Evolutionary conservation across 1,140 invertebrate species (phyloP), one percentile per base, ranked within the genome.

Genomic region (Bursaphelenchus mucronatus): DNA sequence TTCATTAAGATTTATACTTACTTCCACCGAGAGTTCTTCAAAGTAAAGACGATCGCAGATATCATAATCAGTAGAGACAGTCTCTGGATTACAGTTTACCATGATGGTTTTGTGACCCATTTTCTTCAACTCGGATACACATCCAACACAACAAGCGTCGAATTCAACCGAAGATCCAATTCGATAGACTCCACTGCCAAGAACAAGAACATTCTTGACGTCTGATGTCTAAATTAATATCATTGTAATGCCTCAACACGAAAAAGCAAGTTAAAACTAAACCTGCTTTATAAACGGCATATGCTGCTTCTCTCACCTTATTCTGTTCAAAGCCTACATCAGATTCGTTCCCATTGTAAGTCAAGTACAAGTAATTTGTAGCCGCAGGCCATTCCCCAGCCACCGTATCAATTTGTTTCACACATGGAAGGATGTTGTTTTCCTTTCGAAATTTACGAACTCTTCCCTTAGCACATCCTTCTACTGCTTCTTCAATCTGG

Each of bases 1-100:
- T 10, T 64, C 45, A 40, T 15, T 21, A 11, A 58, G n/a, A 41
- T 21, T 64, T 57, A n/a, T n/a, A 71, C 69, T 69, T 80, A 87
- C 87, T 85, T 99, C 96, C 83, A 97, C 97, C 5, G 94, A 94
- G 63, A 99, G 96, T 85, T 99, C 96, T 84, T 99, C 96, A 82
- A 99, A 99, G 80, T 98, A 99, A 13, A 99, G 82, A 47, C 93
- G 85, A 82, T 99, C 93, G 78, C 93, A 96, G 90, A 98, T 96
- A 75, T 99, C 96, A 76, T 98, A 99, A 83, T 99, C 96, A 6
- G 96, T 99, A 78, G 91, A 94, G 0, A 99, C 96, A 0, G 96
- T 99, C 84, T 99, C 96, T 0, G 96, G 96, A 84, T 99, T 99
- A 78, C 93, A 99, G 82, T 99, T 99, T 0, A 99, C 87, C 94